These are phyloP conservation scores for Nematostella vectensis DNA, from an alignment of 92 coral and sea anemone species.

Conservation along the genomic window DNA sequence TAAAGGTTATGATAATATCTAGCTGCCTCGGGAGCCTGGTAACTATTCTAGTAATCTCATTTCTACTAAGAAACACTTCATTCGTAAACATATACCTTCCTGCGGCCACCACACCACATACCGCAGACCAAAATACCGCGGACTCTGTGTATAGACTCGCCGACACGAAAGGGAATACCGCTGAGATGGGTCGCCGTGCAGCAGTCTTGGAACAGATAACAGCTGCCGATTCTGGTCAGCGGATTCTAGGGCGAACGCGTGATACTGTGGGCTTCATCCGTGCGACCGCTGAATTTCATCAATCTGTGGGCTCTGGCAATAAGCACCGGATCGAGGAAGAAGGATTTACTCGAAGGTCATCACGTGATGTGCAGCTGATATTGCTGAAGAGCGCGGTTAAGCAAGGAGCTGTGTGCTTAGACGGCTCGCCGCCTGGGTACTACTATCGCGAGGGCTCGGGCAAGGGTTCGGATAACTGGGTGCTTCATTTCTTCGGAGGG, in stretches of 20 bases:
- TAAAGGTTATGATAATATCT: slow-evolving; percentile 45
- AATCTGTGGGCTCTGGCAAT: neutral
- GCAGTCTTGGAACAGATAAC: neutral
- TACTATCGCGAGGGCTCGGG: slow-evolving; percentile 64
- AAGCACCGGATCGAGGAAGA: neutral
- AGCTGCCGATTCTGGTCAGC: slow-evolving; percentile 8
- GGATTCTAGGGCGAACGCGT: too few species aligned
- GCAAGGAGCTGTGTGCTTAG: slow-evolving; percentile 74
- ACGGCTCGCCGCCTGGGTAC: slow-evolving; percentile 84
- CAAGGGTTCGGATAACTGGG: slow-evolving; percentile 60
- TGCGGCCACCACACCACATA: neutral
- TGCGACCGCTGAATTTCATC: too few species aligned
- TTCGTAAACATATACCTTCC: slow-evolving; percentile 68
- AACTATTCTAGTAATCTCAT: slow-evolving; percentile 61
- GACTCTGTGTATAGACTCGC: slow-evolving; percentile 7
- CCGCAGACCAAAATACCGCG: too few species aligned
- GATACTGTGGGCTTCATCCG: too few species aligned
- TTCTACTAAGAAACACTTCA: slow-evolving; percentile 73
- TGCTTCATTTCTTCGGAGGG: slow-evolving; percentile 82
- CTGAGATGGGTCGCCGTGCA: slow-evolving; percentile 3
- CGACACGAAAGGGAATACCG: neutral
- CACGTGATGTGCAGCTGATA: slow-evolving; percentile 35
- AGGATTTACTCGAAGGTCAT: slow-evolving; percentile 22
- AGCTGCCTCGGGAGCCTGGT: slow-evolving; percentile 60
- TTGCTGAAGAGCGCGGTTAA: slow-evolving; percentile 45